A percentile compares a stretch with the other conserved stretches of the same genome.
These are phyloP conservation scores for Falco peregrinus DNA, from an alignment of 2,797 vertebrate genomes.

Conservation along the genomic window DNA sequence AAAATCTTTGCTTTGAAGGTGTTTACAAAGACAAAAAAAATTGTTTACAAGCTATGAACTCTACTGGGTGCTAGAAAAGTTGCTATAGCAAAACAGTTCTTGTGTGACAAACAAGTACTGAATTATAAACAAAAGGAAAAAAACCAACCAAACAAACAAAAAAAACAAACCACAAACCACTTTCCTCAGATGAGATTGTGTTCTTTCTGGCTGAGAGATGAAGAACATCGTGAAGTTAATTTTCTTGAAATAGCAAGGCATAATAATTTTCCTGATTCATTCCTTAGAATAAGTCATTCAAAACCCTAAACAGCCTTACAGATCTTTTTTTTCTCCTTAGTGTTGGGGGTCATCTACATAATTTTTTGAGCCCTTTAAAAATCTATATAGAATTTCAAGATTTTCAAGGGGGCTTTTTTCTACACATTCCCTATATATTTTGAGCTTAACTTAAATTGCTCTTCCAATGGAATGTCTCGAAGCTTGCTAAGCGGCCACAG, in stretches of 20 bases:
- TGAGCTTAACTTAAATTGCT: background rate
- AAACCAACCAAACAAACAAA: too few species aligned
- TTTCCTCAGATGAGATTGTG: background rate
- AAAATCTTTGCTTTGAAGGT: conserved; percentile 48
- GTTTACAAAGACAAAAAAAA: conserved; percentile 16
- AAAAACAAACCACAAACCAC: background rate
- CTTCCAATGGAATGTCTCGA: background rate
- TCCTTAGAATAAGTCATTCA: background rate
- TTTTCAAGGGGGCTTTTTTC: background rate
- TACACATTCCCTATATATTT: background rate
- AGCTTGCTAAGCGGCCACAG: background rate
- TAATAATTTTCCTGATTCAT: background rate
- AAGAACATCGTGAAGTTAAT: background rate
- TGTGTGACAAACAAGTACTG: conserved; percentile 16
- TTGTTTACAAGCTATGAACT: conserved; percentile 52
- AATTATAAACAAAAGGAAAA: conserved; percentile 6
- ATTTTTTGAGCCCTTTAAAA: background rate
- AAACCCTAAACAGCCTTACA: background rate
- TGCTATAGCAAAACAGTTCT: conserved; percentile 15
- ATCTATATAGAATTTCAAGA: background rate
- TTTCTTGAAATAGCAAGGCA: background rate
- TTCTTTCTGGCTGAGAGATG: background rate
- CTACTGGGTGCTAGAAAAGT: conserved; percentile 18
- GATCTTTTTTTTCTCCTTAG: background rate
- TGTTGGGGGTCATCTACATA: background rate